A percentile compares a stretch with the other conserved stretches of the same genome.
phyloP scores from a whole-genome alignment of 2,888 invertebrate genomes.

The Hymenopus coronatus region DNA sequence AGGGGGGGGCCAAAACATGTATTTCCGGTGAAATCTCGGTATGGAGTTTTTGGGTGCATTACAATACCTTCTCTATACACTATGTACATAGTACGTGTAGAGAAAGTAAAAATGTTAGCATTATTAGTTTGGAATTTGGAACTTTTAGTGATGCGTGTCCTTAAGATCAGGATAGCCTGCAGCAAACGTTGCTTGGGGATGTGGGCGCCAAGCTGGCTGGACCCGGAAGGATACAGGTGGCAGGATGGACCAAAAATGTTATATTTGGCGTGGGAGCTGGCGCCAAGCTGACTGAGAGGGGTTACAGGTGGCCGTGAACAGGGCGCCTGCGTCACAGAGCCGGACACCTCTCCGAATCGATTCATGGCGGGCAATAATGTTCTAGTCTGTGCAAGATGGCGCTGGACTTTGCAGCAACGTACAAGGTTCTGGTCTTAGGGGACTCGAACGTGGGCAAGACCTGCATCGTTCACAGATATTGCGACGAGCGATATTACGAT shows the following conservation, averaged over 20 bases:
- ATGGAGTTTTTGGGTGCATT: too few species aligned
- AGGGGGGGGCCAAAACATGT: too few species aligned
- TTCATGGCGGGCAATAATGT: not conserved
- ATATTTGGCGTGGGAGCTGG: not conserved
- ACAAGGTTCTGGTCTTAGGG: constrained; percentile 81
- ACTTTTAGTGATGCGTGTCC: too few species aligned
- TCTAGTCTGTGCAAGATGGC: constrained; percentile 56
- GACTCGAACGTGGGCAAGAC: constrained; percentile 90
- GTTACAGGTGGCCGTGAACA: constrained; percentile 9
- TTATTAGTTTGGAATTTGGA: too few species aligned
- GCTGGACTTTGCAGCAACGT: constrained; percentile 82
- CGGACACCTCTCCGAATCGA: not conserved
- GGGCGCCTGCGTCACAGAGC: not conserved
- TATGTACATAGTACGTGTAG: too few species aligned
- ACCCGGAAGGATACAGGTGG: constrained; percentile 15
- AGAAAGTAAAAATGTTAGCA: too few species aligned
- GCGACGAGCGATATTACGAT: constrained; percentile 86
- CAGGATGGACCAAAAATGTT: not conserved
- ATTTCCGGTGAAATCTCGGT: too few species aligned
- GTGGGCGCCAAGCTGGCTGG: constrained; percentile 22
- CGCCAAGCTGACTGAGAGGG: not conserved
- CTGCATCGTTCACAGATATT: constrained; percentile 85
- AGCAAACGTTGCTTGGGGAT: not conserved
- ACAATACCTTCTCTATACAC: too few species aligned
- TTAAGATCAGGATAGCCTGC: not conserved